Evolutionary conservation across 30 jellyfish, hydroid and myxozoan species (phyloP), one percentile per base, ranked within the genome.

Genomic region (Clytia hemisphaerica): DNA sequence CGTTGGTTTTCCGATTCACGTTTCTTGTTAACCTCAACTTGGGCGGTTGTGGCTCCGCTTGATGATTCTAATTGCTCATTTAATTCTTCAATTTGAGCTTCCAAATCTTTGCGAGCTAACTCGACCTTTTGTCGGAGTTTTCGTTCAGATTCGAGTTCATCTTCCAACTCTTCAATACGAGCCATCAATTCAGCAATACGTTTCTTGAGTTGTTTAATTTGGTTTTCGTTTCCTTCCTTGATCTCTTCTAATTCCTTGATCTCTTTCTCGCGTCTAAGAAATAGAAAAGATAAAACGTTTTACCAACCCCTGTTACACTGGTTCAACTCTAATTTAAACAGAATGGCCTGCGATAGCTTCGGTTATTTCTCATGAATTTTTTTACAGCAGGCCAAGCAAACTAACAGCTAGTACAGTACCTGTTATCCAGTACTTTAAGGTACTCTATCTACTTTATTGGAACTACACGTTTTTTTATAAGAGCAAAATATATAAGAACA

Each of bases 41-140:
- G 99, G 1, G 99, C 95, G 14, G 95, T 58, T 9, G 99, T 91
- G 18, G 99, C 99, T 1, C 99, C 99, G 4, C 99, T 95, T 66
- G 80, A 84, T 32, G 83, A 93, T 62, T 91, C 99, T 7, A 91
- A 78, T 36, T 93, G 95, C 60, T 91, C 99, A 18, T 76, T 76
- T 36, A 91, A 71, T 22, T 58, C 72, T 45, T 81, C 94, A 75
- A 91, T 54, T 61, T 82, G 92, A 4, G 93, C 81, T 59, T 91
- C 95, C 15, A 91, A 85, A 27, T 91, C 99, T 36, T 92, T 93
- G 24, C 94, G 84, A 24, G 84, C 84, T 55, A 68, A 67, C 71
- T 91, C 99, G 44, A 83, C 95, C 88, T 91, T 91, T 37, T 91
- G 95, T 58, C 88, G 72, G 19, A 79, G 87, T 67, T 91, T 91